Conservation (phyloP, 2,888 invertebrate genomes). For the Sturmia bella region DNA sequence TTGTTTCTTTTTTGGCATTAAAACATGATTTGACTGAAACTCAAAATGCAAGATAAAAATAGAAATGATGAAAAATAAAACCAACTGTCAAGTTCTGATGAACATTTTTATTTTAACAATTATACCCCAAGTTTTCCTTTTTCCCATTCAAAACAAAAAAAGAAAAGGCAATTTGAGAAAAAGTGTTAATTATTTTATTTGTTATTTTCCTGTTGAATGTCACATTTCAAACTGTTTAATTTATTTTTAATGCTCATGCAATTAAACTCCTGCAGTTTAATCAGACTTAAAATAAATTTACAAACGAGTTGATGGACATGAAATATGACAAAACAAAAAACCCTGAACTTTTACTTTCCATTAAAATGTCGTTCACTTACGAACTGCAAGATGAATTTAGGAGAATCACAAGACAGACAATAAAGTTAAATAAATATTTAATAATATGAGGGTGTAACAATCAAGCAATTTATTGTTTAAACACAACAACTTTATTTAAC, state of each 20-base stretch:
- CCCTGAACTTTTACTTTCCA: slow-evolving; percentile 2
- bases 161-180: slow-evolving; percentile 12
- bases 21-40: slow-evolving; percentile 25
- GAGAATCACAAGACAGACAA: slow-evolving; percentile 12
- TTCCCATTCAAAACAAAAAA: too few species aligned
- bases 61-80: neutral
- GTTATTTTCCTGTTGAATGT: slow-evolving; percentile 18
- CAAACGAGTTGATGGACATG: neutral
- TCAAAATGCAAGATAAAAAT: slow-evolving; percentile 35
- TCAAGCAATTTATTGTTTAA: neutral
- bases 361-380: slow-evolving; percentile 36
- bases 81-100: slow-evolving; percentile 30
- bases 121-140: neutral
- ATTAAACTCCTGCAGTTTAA: slow-evolving; percentile 19
- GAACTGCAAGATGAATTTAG: slow-evolving; percentile 20
- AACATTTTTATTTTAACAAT: slow-evolving; percentile 15
- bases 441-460: neutral
- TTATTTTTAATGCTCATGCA: slow-evolving; percentile 14
- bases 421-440: slow-evolving; percentile 18
- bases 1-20: neutral
- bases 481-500: too few species aligned
- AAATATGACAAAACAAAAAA: neutral
- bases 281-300: slow-evolving; percentile 2
- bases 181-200: slow-evolving; percentile 21
- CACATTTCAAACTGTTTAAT: slow-evolving; percentile 12